Percentiles rank a stretch among this genome's conserved stretches.
phyloP scores from a whole-genome alignment of 2,113 vertebrate genomes.

The Tenebrosternarchus preto region DNA sequence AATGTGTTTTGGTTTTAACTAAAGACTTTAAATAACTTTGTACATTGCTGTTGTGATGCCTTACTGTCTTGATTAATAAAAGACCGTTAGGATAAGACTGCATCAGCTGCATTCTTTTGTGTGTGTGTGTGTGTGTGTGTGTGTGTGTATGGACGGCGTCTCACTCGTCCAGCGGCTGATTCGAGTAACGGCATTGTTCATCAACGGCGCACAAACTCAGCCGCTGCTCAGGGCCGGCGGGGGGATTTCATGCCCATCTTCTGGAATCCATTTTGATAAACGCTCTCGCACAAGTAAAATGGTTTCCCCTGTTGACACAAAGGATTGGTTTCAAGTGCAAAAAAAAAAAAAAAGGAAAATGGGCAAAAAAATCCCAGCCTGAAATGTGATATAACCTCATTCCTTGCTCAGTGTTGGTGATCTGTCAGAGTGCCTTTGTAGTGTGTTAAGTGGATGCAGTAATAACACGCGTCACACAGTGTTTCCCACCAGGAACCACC shows the following conservation, averaged over 20 bases:
- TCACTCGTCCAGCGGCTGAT: no score
- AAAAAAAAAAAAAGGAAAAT: not conserved
- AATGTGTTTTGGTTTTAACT: constrained; percentile 53
- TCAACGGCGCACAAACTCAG: not conserved
- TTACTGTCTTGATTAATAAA: constrained; percentile 58
- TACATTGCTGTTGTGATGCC: constrained; percentile 58
- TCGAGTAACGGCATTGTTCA: not conserved
- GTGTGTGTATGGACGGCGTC: no score
- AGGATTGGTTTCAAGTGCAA: not conserved
- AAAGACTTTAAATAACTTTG: constrained; percentile 54
- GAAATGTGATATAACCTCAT: constrained; percentile 1
- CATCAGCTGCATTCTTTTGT: constrained; percentile 23
- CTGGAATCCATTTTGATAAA: constrained; percentile 52
- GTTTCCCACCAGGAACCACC: not conserved
- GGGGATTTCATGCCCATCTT: constrained; percentile 49
- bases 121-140: no score
- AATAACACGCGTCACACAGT: not conserved
- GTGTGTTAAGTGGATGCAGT: not conserved
- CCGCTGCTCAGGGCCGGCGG: constrained; percentile 17
- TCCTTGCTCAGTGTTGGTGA: not conserved
- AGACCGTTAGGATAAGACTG: constrained; percentile 50
- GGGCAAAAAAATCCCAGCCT: no score
- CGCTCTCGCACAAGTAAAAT: constrained; percentile 24
- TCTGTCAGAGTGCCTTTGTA: not conserved
- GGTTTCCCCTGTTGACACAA: constrained; percentile 27